phyloP scores from a whole-genome alignment of 2,888 invertebrate species.

The Oasisia sp. region DNA sequence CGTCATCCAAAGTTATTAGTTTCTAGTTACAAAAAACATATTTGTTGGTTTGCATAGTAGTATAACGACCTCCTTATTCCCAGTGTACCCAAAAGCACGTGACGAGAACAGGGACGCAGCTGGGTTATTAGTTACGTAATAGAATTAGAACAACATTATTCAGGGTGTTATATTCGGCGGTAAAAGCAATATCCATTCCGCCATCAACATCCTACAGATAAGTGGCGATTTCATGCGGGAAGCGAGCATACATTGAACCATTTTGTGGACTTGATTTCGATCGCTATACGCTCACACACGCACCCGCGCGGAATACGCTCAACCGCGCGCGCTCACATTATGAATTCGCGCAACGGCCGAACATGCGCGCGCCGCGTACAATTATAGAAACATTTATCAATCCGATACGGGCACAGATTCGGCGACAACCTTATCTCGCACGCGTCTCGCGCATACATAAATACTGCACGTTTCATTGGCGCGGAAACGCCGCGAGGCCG shows the following conservation, averaged over 20 bases:
- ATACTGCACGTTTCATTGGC: background rate
- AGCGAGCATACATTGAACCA: background rate
- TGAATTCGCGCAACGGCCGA: background rate
- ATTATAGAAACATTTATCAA: conserved; percentile 10
- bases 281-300: background rate
- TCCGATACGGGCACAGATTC: background rate
- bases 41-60: too few relatives aligned
- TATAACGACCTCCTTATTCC: too few relatives aligned
- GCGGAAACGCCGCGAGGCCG: background rate
- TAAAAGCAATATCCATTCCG: background rate
- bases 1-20: too few relatives aligned
- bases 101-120: too few relatives aligned
- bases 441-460: background rate
- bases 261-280: background rate
- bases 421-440: background rate
- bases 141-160: too few relatives aligned
- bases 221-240: background rate
- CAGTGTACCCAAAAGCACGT: too few relatives aligned
- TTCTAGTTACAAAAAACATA: too few relatives aligned
- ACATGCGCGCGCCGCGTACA: background rate
- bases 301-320: background rate
- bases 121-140: too few relatives aligned
- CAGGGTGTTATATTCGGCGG: background rate
- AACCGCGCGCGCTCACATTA: background rate
- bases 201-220: background rate